Conservation (phyloP, 2,797 vertebrate species). For the Benthosema pterotum region DNA sequence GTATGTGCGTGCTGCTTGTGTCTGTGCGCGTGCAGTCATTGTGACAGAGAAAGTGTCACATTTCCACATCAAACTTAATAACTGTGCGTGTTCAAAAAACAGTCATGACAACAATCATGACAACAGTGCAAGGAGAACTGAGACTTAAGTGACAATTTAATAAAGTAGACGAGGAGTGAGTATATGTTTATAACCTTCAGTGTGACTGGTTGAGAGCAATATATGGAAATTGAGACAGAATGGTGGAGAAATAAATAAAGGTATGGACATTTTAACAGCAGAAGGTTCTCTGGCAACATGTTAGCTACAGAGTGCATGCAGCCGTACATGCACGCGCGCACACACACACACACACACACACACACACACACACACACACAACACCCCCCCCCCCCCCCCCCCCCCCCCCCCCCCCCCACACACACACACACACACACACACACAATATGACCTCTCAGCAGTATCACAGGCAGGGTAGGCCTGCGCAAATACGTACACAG, state of each 20-base stretch:
- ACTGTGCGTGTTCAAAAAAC: no score
- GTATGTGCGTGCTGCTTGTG: no score
- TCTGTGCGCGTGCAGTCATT: no score
- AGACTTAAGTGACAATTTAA: no score
- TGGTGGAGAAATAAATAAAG: slow-evolving; percentile 7
- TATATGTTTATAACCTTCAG: no score
- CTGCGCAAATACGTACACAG: background rate
- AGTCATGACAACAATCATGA: no score
- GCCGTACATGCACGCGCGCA: slow-evolving; percentile 27
- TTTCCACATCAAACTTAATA: no score
- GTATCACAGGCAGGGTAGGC: background rate
- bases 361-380: slow-evolving; percentile 5
- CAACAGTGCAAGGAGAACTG: no score
- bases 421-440: slow-evolving; percentile 15
- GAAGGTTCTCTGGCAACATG: slow-evolving; percentile 69
- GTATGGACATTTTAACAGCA: slow-evolving; percentile 53
- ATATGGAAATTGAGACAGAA: background rate
- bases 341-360: slow-evolving; percentile 5
- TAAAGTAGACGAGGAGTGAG: no score
- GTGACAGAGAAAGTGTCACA: no score
- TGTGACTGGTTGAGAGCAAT: background rate
- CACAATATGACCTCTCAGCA: background rate
- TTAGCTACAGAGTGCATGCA: slow-evolving; percentile 35
- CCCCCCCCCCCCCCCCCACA: no score
- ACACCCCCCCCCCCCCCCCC: no score